Base-by-base conservation (phyloP, 2,888 invertebrate species). In the Anarsia innoxiella region DNA sequence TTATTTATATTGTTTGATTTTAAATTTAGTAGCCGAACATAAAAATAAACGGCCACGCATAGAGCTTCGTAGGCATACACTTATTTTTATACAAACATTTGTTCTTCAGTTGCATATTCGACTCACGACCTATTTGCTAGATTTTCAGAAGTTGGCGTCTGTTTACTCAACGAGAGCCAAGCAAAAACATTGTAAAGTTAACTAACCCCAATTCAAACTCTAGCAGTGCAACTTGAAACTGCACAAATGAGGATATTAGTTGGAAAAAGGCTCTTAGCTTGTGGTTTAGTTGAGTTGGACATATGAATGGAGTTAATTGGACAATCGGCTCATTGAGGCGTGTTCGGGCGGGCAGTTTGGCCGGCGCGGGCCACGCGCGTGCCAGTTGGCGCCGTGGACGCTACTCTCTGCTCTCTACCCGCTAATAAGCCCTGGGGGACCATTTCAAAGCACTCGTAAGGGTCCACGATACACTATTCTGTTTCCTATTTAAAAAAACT, bases 251-350 rank as follows among this genome's bases (percentile, higher is more conserved):
- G 53, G 59, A 53, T 63, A 66, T 71, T 66, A 65, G 60, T 53
- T 49, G 47, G 53, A 62, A 65, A 66, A 70, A 67, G 61, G 61
- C 63, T 65, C 57, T 67, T 35, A 27, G 27, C 16, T 13, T 27
- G 35, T 19, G 14, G 55, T 59, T 59, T 61, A 64, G 64, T 59
- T 57, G 53, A 44, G 57, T 54, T 51, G 56, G 55, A 66, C 66
- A 74, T 73, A 75, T 79, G 79, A 82, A 82, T 78, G 77, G 64
- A 77, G 71, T 71, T 80, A 79, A 82, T 79, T 78, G 74, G 68
- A 68, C 68, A 66, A 68, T 71, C 68, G 61, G 62, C 66, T 69
- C 75, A 75, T 76, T 75, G 74, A 76, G 73, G 68, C 69, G 66
- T 62, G 71, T 58, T 64, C 62, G 62, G n/a, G 56, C 58, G 66